A percentile compares a stretch with the other conserved stretches of the same genome.
Conservation (phyloP, 2,888 invertebrate genomes). For the Papilio elwesi region DNA sequence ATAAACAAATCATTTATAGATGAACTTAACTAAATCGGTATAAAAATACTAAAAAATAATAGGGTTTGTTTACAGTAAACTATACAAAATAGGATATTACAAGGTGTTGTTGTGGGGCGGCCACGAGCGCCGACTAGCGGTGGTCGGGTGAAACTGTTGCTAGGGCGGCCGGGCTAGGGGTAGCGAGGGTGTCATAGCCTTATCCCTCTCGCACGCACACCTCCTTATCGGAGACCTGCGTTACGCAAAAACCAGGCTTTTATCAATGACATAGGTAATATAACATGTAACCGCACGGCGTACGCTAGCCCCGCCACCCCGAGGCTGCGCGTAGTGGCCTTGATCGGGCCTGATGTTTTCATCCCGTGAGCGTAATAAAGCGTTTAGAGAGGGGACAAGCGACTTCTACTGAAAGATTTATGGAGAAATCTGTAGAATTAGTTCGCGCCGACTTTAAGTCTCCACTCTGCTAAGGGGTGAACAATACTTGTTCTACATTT, state of each 20-base stretch:
- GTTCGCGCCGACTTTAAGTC: conserved; percentile 71
- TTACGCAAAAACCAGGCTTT: conserved; percentile 79
- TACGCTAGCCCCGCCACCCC: conserved; percentile 53
- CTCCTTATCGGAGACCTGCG: conserved; percentile 65
- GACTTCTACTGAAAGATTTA: conserved; percentile 81
- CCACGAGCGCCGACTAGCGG: conserved; percentile 80
- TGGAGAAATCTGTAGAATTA: conserved; percentile 78
- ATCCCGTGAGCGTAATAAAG: conserved; percentile 81
- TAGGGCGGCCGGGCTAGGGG: conserved; percentile 66
- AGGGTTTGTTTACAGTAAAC: conserved; percentile 78
- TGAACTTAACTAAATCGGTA: conserved; percentile 38
- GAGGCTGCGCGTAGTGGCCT: conserved; percentile 73
- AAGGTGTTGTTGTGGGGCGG: conserved; percentile 75
- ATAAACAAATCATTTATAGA: neutral
- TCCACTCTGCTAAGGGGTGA: conserved; percentile 55
- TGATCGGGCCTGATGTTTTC: conserved; percentile 80
- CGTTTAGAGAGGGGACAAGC: conserved; percentile 78
- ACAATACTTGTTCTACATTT: neutral
- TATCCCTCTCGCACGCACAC: conserved; percentile 69
- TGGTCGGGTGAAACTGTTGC: conserved; percentile 58
- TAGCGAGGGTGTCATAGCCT: conserved; percentile 55
- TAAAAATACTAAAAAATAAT: conserved; percentile 51
- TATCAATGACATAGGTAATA: conserved; percentile 80
- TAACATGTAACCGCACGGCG: conserved; percentile 57
- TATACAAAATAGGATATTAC: conserved; percentile 65